Evolutionary conservation across 2,888 invertebrate species (phyloP), one percentile per base, ranked within the genome.

Genomic region (Trachelus iudaicus): DNA sequence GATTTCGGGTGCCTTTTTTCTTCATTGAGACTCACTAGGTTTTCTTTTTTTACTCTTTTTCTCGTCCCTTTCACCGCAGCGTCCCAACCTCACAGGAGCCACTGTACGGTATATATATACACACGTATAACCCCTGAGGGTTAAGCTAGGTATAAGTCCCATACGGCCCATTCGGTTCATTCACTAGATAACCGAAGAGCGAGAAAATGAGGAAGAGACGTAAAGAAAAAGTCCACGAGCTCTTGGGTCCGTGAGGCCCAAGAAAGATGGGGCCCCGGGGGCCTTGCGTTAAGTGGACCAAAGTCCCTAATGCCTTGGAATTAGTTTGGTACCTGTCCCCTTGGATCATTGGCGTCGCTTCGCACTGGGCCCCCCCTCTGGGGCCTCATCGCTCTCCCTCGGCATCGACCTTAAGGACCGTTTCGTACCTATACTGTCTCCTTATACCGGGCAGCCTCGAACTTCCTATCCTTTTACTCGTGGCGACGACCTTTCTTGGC

Each of bases 1-100:
- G 82, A 87, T 88, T 87, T 86, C 82, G 84, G 83, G 75, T 76
- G 76, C 69, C 77, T 76, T 81, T 80, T 80, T 75, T 73, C 73
- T 73, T 75, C 37, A n/a, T 79, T 56, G 56, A 56, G 56, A 56
- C 73, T 76, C 35, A n/a, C 35, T 73, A 11, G 56, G 15, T 11
- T 30, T 34, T 75, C 13, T 34, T 77, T 40, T 73, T 35, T 35
- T n/a, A n/a, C n/a, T 78, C 78, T 79, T 80, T 79, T 76, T 79
- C 78, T 82, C 80, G 12, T 69, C n/a, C 34, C 68, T 78, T 34
- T 78, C 56, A 68, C 34, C 74, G 40, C 68, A 33, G 69, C 56
- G 56, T 75, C 35, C 15, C 71, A 75, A 77, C 9, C n/a, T 77
- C 40, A 68, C 75, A 69, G 73, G 33, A 68, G 31, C n/a, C 69